These are phyloP conservation scores for Priocnemis perturbator DNA, from an alignment of 2,888 invertebrate species.

Conservation along the genomic window DNA sequence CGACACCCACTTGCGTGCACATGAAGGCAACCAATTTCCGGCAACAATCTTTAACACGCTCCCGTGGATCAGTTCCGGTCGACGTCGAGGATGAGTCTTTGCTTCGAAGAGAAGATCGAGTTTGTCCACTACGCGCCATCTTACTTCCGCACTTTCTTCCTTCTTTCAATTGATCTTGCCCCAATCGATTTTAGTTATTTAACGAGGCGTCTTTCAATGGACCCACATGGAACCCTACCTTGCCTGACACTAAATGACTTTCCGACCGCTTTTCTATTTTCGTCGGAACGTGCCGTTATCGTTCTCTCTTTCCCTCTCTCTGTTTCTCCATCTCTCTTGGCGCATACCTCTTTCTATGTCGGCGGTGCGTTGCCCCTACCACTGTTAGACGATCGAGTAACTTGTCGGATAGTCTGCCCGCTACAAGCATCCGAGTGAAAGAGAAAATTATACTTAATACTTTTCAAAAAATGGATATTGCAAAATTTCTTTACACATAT, in stretches of 20 bases:
- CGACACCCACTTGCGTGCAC: constrained; percentile 93
- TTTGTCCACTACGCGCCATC: constrained; percentile 55
- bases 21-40: constrained; percentile 92
- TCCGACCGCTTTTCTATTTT: constrained; percentile 57
- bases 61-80: constrained; percentile 82
- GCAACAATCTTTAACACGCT: constrained; percentile 89
- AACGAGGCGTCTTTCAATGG: constrained; percentile 6
- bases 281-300: constrained; percentile 14
- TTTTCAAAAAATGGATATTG: no score
- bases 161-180: not conserved
- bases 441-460: not conserved
- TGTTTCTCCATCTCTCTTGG: not conserved
- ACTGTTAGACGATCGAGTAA: not conserved
- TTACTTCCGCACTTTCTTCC: not conserved
- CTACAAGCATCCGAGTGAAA: not conserved
- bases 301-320: constrained; percentile 4
- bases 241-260: constrained; percentile 44
- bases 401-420: no score
- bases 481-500: no score
- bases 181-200: not conserved
- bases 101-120: constrained; percentile 80
- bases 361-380: not conserved
- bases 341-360: not conserved
- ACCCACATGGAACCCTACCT: constrained; percentile 43
- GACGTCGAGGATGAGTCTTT: constrained; percentile 81